Conservation (phyloP, 2,888 invertebrate genomes). For the Monochamus alternatus region DNA sequence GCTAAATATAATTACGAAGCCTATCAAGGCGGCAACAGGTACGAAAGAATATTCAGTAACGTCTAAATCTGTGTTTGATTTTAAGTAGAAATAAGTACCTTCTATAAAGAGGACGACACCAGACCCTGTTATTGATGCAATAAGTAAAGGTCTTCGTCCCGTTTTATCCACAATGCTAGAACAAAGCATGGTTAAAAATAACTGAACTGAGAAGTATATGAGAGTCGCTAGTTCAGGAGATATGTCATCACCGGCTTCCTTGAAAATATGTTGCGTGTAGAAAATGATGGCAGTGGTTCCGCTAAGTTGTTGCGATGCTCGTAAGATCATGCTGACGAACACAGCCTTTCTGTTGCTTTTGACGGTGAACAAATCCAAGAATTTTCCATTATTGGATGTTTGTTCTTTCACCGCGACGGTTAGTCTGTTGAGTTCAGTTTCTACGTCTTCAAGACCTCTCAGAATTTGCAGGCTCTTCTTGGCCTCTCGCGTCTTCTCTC, state of each 20-base stretch:
- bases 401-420: slow-evolving; percentile 64
- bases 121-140: slow-evolving; percentile 72
- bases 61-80: slow-evolving; percentile 65
- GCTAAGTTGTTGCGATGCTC: slow-evolving; percentile 73
- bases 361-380: slow-evolving; percentile 74
- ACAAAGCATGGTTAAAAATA: slow-evolving; percentile 74
- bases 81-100: slow-evolving; percentile 71
- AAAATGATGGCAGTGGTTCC: slow-evolving; percentile 78
- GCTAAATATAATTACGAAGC: slow-evolving; percentile 72
- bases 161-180: slow-evolving; percentile 75
- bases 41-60: slow-evolving; percentile 67
- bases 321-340: slow-evolving; percentile 75
- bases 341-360: slow-evolving; percentile 78
- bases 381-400: slow-evolving; percentile 73
- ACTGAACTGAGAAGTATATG: slow-evolving; percentile 72
- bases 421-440: slow-evolving; percentile 67
- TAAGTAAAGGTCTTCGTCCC: slow-evolving; percentile 73
- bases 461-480: slow-evolving; percentile 71
- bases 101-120: slow-evolving; percentile 69
- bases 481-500: slow-evolving; percentile 70
- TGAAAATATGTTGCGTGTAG: slow-evolving; percentile 74
- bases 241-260: slow-evolving; percentile 68
- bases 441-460: slow-evolving; percentile 71
- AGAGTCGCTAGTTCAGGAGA: slow-evolving; percentile 66
- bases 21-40: slow-evolving; percentile 71